These are phyloP conservation scores for Trogon surrucura DNA, from an alignment of 2,113 vertebrate genomes.

Conservation along the genomic window DNA sequence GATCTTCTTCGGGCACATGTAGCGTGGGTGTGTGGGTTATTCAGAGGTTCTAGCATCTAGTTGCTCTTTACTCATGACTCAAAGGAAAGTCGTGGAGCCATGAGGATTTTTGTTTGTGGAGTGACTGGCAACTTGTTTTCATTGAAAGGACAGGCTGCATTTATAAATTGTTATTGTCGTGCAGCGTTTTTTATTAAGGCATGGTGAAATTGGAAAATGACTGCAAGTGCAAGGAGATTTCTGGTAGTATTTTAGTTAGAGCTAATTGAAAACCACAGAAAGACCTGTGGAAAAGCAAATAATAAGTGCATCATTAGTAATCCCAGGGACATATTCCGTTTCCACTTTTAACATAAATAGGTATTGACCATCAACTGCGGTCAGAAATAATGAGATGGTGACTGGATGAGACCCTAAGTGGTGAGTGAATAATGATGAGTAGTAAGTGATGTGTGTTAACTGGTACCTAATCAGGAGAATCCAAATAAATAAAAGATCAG, in stretches of 20 bases:
- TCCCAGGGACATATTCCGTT: background rate
- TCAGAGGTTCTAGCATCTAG: slow-evolving; percentile 15
- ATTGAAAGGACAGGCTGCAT: background rate
- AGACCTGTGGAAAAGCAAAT: background rate
- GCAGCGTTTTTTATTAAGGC: background rate
- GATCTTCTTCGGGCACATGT: background rate
- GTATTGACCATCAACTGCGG: background rate
- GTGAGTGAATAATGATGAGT: background rate
- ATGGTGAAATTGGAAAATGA: background rate
- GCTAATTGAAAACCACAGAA: background rate
- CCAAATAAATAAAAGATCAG: background rate
- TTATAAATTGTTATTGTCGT: background rate
- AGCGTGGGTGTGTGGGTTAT: slow-evolving; percentile 42
- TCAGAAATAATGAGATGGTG: background rate
- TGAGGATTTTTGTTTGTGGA: background rate
- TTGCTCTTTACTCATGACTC: background rate
- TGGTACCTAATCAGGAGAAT: background rate
- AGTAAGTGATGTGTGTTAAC: background rate
- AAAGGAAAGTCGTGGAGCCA: background rate
- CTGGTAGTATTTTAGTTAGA: background rate
- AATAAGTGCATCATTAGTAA: background rate
- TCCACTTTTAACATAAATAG: background rate
- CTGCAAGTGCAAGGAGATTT: background rate
- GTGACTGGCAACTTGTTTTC: background rate
- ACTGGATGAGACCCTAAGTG: background rate